Base-by-base conservation (phyloP, 2,888 invertebrate genomes). In the Brachynemurus nebulosus region DNA sequence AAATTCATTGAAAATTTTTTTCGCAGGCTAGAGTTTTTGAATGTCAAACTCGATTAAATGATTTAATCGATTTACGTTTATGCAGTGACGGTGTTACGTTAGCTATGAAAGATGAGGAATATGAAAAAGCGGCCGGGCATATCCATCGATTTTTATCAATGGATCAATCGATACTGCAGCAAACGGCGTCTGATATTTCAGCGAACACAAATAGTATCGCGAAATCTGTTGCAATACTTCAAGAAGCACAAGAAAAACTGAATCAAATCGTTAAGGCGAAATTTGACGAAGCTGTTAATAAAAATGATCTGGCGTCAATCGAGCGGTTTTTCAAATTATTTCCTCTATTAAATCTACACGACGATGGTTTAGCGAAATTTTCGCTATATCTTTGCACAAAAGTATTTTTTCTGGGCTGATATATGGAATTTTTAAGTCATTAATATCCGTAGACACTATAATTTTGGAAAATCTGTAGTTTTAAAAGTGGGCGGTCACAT, bases 1-100 rank as follows among this genome's bases (percentile, higher is more conserved):
- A 23, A 6, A 23, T 23, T 9, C 23, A 23, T n/a, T n/a, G n/a
- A n/a, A n/a, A n/a, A n/a, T n/a, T n/a, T n/a, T n/a, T 40, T 37
- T 62, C 62, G 39, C 59, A 90, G 80, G 86, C 83, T 51, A 77
- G 91, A 45, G 96, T 97, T 0, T 89, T 88, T 3, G 91, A 92
- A 55, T 95, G 93, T 57, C 90, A 97, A 62, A 82, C 86, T 53
- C 70, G 96, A 46, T 95, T 97, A 0, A 89, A 93, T 56, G 96
- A 97, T 62, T 72, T 97, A 30, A 79, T 96, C 47, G 96, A 97
- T 62, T 69, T 97, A 42, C 91, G 95, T 64, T 72, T 91, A 45
- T 98, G 97, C 62, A 92, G 93, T 40, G 90, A 95, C 61, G 97
- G 96, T n/a, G 97, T 98, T 0, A 86, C 92, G 51, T 80, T 86